Base-by-base conservation (phyloP, 2,797 vertebrate genomes). In the Galagoides demidoff region DNA sequence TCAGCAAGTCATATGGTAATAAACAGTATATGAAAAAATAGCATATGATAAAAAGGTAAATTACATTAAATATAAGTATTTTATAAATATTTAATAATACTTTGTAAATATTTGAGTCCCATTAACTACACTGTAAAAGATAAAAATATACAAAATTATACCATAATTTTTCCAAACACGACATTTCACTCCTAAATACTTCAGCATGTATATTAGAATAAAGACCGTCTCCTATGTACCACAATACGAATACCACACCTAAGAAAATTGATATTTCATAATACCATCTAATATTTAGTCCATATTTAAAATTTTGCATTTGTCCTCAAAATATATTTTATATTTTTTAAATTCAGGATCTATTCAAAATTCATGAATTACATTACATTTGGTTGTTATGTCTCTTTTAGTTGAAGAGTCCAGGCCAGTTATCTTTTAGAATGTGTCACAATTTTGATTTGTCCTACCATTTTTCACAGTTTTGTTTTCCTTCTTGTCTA, bases 11-110 rank as follows among this genome's bases (percentile, higher is more conserved):
- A 92, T n/a, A 82, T 43, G 52, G 11, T 57, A 37, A 86, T 82
- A 82, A 95, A 39, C 17, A 45, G 7, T 52, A 10, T 59, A 68
- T 85, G 16, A 45, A 86, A 83, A 95, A 96, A 77, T 27, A 94
- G 34, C 22, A 95, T 25, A 63, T 64, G 74, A 88, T 39, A 49
- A 93, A 96, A 95, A 52, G 12, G 49, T 49, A 96, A 93, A 84
- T 34, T 49, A 97, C 89, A 84, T 34, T 96, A 89, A 68, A 82
- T 70, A 71, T 83, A 92, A 92, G 8, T 7, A 95, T 82, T 94
- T 88, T 77, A 12, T 57, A 87, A 92, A 92, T 91, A 37, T 88
- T 85, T 90, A 34, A 81, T 86, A 66, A 81, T 86, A 66, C 7
- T 94, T 85, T 81, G 12, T 52, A 84, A 92, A 90, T 93, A n/a